Conservation (phyloP, 1,140 invertebrate species). For the Augochlora pura region DNA sequence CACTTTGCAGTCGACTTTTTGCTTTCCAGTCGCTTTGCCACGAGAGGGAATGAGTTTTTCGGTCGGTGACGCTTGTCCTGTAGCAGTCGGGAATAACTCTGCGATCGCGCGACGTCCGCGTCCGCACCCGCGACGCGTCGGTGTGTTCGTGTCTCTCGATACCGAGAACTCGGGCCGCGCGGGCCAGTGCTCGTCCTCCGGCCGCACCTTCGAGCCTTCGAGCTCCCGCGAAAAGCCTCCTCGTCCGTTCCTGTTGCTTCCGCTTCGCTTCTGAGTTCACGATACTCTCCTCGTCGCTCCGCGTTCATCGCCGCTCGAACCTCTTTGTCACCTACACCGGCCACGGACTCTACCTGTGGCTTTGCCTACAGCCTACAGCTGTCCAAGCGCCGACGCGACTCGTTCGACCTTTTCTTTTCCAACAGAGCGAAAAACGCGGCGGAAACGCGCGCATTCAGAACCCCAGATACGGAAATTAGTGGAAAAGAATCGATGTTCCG, state of each 20-base stretch:
- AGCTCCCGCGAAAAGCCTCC: neutral
- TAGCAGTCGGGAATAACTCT: neutral
- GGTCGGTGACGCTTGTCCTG: constrained; percentile 4
- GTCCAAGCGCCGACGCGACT: too few species aligned
- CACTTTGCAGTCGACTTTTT: neutral
- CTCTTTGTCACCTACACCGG: too few species aligned
- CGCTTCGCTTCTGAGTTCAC: neutral
- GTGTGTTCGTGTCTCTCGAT: neutral
- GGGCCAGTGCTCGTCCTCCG: neutral
- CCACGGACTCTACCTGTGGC: too few species aligned
- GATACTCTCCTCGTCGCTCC: neutral
- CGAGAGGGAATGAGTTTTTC: constrained; percentile 15
- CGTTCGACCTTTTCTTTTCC: too few species aligned
- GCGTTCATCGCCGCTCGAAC: too few species aligned
- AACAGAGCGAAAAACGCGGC: too few species aligned
- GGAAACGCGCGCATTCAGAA: too few species aligned
- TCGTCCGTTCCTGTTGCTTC: neutral
- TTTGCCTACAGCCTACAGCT: too few species aligned
- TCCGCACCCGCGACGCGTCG: neutral
- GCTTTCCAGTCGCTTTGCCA: constrained; percentile 4
- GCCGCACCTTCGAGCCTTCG: neutral
- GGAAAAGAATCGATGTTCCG: too few species aligned
- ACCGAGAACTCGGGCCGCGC: neutral
- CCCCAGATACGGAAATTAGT: too few species aligned
- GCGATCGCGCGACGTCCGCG: neutral